A percentile compares a stretch with the other conserved stretches of the same genome.
Conservation (phyloP, 2,888 invertebrate species). For the Xestobium rufovillosum region DNA sequence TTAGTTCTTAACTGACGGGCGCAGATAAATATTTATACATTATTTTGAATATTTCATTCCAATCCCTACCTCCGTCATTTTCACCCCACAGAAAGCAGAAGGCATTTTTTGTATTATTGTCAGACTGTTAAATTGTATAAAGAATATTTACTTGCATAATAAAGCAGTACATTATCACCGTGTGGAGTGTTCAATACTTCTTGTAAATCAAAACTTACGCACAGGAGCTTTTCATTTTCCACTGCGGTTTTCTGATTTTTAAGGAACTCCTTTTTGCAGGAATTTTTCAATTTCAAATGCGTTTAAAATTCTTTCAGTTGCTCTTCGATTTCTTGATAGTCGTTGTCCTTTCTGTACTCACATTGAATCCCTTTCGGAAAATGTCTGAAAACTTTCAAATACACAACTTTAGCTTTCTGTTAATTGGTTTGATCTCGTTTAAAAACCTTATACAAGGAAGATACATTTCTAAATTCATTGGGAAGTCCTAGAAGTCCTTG, state of each 20-base stretch:
- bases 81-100: slow-evolving; percentile 26
- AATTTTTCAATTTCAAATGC: too few species aligned
- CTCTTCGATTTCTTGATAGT: slow-evolving; percentile 8
- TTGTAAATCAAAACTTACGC: slow-evolving; percentile 21
- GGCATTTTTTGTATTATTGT: slow-evolving; percentile 17
- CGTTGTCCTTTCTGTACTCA: slow-evolving; percentile 17
- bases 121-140: slow-evolving; percentile 22
- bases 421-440: slow-evolving; percentile 10
- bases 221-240: slow-evolving; percentile 6
- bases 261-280: slow-evolving; percentile 3
- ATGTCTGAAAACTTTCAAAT: slow-evolving; percentile 14
- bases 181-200: slow-evolving; percentile 24
- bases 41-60: too few species aligned
- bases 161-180: slow-evolving; percentile 23
- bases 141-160: slow-evolving; percentile 21
- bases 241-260: neutral
- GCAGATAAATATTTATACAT: too few species aligned
- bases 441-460: slow-evolving; percentile 16
- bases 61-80: too few species aligned
- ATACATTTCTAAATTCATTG: slow-evolving; percentile 18
- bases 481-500: slow-evolving; percentile 13
- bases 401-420: slow-evolving; percentile 13
- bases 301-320: too few species aligned
- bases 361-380: slow-evolving; percentile 15
- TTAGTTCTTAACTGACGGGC: too few species aligned